phyloP scores from a whole-genome alignment of 64 coral and sea anemone genomes.

The Pocillopora verrucosa region DNA sequence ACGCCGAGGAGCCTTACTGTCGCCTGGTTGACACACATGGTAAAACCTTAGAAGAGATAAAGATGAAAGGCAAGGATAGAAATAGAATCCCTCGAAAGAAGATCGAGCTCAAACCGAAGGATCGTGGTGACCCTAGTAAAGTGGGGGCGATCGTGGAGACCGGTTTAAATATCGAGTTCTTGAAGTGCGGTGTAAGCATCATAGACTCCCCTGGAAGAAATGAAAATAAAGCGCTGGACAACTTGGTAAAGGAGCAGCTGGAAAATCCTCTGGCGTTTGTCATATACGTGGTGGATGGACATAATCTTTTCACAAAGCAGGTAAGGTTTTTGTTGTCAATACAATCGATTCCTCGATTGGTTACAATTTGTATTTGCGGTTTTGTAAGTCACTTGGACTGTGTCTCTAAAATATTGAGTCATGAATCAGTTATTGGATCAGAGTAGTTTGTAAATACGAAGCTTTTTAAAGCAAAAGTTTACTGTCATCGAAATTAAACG shows the following conservation, averaged over 20 bases:
- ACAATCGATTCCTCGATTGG: not conserved
- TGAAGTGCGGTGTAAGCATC: constrained; percentile 58
- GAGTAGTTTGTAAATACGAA: too few relatives aligned
- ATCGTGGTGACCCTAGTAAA: constrained; percentile 20
- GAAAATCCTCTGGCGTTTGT: constrained; percentile 61
- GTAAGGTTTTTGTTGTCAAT: constrained; percentile 11
- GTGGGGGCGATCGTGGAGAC: constrained; percentile 43
- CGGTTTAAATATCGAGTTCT: constrained; percentile 52
- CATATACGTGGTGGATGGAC: constrained; percentile 72
- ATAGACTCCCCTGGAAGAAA: constrained; percentile 69
- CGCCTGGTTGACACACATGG: constrained; percentile 14
- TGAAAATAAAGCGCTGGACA: constrained; percentile 58
- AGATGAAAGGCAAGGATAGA: not conserved
- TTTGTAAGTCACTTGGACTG: not conserved
- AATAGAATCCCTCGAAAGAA: constrained; percentile 53
- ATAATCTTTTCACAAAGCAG: constrained; percentile 55
- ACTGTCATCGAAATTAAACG: too few relatives aligned
- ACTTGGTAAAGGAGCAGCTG: constrained; percentile 49
- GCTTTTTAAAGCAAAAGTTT: too few relatives aligned
- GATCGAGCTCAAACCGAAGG: constrained; percentile 56
- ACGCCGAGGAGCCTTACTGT: constrained; percentile 46
- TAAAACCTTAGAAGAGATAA: not conserved
- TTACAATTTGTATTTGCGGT: not conserved
- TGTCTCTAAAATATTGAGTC: not conserved
- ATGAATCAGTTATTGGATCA: not conserved